Percentiles rank a stretch among this genome's conserved stretches.
phyloP scores from a whole-genome alignment of 2,113 vertebrate genomes.

The zebrafish (Danio rerio) region GRCz12tu NC_133189.1:28542501-28543000 shows the following conservation, averaged over 20 bases:
- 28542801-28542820: background rate
- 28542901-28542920: conserved; percentile 95
- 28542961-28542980: conserved; percentile 88
- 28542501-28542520: conserved; percentile 92
- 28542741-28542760: background rate
- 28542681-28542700: background rate
- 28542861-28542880: conserved; percentile 88
- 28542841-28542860: conserved; percentile 91
- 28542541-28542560: background rate
- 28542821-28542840: conserved; percentile 76
- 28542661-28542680: background rate
- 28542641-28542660: background rate
- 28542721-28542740: background rate
- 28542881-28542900: conserved; percentile 97
- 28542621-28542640: background rate
- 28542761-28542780: background rate
- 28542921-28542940: conserved; percentile 96
- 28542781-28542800: background rate
- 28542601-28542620: background rate
- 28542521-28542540: conserved; percentile 75
- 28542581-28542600: background rate
- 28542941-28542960: conserved; percentile 97
- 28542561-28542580: conserved; percentile 10
- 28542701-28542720: background rate
- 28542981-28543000: background rate